These are phyloP conservation scores for Sphenopsis melanotis DNA, from an alignment of 2,797 vertebrate genomes.

Conservation along the genomic window DNA sequence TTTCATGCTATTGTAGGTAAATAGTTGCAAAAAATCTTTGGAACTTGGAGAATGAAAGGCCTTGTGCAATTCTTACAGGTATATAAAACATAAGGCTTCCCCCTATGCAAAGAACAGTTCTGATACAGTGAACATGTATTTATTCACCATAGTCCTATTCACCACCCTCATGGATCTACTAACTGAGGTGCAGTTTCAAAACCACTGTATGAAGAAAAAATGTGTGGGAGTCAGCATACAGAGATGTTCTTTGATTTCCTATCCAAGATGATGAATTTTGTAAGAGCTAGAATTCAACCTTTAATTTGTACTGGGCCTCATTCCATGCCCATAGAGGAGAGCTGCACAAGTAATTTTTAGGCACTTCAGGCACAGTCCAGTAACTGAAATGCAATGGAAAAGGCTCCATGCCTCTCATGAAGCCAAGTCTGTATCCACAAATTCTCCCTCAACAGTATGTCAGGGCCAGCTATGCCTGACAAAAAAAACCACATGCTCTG, in stretches of 20 bases:
- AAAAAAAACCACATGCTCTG: background rate
- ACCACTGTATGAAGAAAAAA: background rate
- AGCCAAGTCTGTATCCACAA: background rate
- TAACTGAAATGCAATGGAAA: background rate
- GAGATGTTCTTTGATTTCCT: background rate
- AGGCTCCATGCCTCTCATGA: background rate
- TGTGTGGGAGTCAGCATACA: background rate
- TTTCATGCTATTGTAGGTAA: background rate
- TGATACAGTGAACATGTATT: background rate
- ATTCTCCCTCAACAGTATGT: background rate
- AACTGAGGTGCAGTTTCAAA: background rate
- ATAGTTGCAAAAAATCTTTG: background rate
- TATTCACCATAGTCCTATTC: background rate
- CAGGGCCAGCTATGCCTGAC: background rate
- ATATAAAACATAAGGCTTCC: background rate
- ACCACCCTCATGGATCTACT: background rate
- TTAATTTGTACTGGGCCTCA: background rate
- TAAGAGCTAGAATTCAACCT: slow-evolving; percentile 13
- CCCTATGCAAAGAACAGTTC: background rate
- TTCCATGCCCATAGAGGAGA: background rate
- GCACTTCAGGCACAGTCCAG: background rate
- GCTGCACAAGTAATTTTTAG: background rate
- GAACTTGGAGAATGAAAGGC: background rate
- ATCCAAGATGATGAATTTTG: background rate
- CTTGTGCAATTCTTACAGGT: background rate